Evolutionary conservation across 2,113 vertebrate genomes (phyloP), one percentile per base, ranked within the genome.

Genomic region (Synodontis membranacea): DNA sequence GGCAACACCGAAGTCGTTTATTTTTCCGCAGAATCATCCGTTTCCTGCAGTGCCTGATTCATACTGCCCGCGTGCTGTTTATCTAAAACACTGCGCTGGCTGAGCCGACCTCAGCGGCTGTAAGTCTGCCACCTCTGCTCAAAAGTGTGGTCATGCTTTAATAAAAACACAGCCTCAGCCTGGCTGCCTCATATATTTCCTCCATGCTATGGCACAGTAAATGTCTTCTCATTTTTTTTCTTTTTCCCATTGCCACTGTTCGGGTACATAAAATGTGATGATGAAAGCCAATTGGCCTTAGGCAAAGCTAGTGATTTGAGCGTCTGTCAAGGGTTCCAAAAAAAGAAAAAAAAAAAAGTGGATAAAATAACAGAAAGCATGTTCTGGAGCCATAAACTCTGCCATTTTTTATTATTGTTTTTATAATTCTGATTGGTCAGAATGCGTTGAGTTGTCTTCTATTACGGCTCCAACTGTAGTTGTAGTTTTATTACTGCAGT

Each of bases 1-100:
- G 74, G 84, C 74, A 78, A 85, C 52, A 78, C 72, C 56, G 25
- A 85, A 85, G 84, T 85, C 28, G 56, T 82, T 80, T 58, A 44
- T 86, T 56, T 86, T 81, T 86, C 78, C 37, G n/a, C 75, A 66
- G 86, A 80, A 83, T 87, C 86, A 84, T 87, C 81, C 68, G 46
- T 84, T 87, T 85, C 56, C 72, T 56, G 25, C 82, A 42, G 72
- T 12, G 56, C 8, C 72, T 84, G 34, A 83, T 78, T 85, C 84
- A 85, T 64, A 60, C 74, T 60, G 54, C 72, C 39, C 3, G 31
- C 44, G 42, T 46, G 56, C 72, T 78, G 72, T 85, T 85, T 85
- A 85, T 85, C 84, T 78, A 48, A 78, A 42, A 74, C n/a, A 1
- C 83, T 84, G 83, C 19, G 54, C 83, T 48, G 84, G 42, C 84